Conservation (phyloP, 2,113 vertebrate genomes). For the Camelus dromedarius region DNA sequence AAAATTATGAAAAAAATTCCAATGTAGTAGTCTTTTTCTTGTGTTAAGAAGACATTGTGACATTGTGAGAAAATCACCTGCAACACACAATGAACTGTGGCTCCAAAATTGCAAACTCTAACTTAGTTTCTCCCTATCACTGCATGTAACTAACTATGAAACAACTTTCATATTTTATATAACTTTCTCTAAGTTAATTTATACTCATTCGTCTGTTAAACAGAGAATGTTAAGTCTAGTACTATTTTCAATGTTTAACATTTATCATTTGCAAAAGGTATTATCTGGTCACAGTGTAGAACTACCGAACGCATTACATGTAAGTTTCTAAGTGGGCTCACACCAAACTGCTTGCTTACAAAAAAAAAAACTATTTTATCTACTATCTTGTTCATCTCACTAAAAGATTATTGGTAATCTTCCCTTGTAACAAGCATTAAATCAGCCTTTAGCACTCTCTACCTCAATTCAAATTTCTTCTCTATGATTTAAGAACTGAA, state of each 20-base stretch:
- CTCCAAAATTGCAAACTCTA: neutral
- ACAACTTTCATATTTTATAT: neutral
- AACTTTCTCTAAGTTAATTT: conserved; percentile 5
- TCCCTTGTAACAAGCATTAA: neutral
- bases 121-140: neutral
- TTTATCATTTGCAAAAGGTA: conserved; percentile 11
- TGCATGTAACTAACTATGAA: neutral
- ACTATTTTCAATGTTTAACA: conserved; percentile 10
- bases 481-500: conserved; percentile 9
- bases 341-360: neutral
- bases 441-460: neutral
- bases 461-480: neutral
- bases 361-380: neutral
- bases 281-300: neutral
- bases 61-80: neutral
- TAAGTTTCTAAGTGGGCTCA: conserved; percentile 4
- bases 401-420: neutral
- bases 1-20: neutral
- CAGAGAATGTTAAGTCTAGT: neutral
- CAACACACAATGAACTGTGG: neutral
- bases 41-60: neutral
- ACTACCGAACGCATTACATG: neutral
- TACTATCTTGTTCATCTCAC: neutral
- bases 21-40: neutral
- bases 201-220: neutral